Conservation (phyloP, 2,888 invertebrate genomes). For the Amiota communis region DNA sequence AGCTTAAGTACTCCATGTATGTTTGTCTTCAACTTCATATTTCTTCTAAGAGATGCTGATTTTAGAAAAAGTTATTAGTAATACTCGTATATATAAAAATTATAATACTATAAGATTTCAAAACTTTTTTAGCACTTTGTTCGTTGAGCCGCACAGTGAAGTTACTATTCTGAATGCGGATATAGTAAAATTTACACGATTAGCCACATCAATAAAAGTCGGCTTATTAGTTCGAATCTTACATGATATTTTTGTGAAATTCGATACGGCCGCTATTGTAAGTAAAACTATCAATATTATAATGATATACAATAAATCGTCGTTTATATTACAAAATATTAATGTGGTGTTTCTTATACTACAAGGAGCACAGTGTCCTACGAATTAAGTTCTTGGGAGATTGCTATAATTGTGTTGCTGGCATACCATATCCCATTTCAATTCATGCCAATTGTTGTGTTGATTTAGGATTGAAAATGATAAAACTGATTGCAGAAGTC, state of each 20-base stretch:
- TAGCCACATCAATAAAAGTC: too few species aligned
- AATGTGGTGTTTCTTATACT: not conserved
- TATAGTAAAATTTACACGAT: too few species aligned
- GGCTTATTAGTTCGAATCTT: conserved; percentile 82
- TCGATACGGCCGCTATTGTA: conserved; percentile 91
- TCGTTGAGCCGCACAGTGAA: too few species aligned
- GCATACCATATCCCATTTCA: conserved; percentile 82
- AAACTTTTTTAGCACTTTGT: too few species aligned
- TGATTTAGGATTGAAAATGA: conserved; percentile 90
- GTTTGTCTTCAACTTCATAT: too few species aligned
- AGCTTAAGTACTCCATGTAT: too few species aligned
- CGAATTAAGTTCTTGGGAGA: conserved; percentile 93
- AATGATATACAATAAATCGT: not conserved
- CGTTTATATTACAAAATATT: not conserved
- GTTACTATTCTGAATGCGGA: too few species aligned
- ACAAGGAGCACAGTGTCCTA: conserved; percentile 80
- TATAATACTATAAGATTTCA: too few species aligned
- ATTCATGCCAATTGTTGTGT: conserved; percentile 91
- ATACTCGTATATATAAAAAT: too few species aligned
- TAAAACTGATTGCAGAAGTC: conserved; percentile 86
- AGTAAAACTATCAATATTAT: not conserved
- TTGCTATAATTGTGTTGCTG: conserved; percentile 92
- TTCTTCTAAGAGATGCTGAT: too few species aligned
- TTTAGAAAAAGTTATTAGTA: too few species aligned
- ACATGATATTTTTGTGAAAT: conserved; percentile 90